These are phyloP conservation scores for Aphelenchoides fujianensis DNA, from an alignment of 1,140 invertebrate genomes.

Conservation along the genomic window DNA sequence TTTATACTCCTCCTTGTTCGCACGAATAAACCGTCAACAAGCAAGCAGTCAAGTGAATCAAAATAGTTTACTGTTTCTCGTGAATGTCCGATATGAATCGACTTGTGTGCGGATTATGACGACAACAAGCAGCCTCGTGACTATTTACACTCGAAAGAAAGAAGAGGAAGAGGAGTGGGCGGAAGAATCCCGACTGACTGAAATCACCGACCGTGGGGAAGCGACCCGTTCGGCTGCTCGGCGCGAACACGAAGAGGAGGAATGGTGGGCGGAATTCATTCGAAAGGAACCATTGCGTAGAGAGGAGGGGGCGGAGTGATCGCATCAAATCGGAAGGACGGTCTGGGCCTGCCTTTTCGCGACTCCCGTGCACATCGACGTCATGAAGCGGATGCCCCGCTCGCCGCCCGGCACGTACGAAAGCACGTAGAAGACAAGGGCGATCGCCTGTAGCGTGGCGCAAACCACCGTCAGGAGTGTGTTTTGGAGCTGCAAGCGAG, in stretches of 20 bases:
- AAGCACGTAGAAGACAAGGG: slow-evolving; percentile 27
- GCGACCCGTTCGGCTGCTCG: too few species aligned
- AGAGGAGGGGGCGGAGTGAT: background rate
- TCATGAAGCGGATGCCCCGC: slow-evolving; percentile 82
- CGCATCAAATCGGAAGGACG: background rate
- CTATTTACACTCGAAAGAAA: too few species aligned
- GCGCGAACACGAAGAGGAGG: background rate
- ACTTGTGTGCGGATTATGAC: too few species aligned
- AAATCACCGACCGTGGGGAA: too few species aligned
- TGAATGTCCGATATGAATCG: too few species aligned
- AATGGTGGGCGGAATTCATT: background rate
- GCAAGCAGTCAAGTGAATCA: too few species aligned
- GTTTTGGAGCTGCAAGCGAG: slow-evolving; percentile 46
- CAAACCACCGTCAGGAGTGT: slow-evolving; percentile 26
- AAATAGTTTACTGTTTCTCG: too few species aligned
- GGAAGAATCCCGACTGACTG: too few species aligned
- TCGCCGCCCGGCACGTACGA: slow-evolving; percentile 87
- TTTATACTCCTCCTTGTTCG: too few species aligned
- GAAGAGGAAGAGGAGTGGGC: too few species aligned
- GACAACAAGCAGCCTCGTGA: too few species aligned
- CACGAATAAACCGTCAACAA: too few species aligned
- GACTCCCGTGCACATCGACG: slow-evolving; percentile 74
- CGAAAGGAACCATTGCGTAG: background rate
- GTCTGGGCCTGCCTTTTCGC: slow-evolving; percentile 57
- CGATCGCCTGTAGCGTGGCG: slow-evolving; percentile 17